Percentiles rank a stretch among this genome's conserved stretches.
Evolutionary conservation across 2,797 vertebrate genomes (phyloP).

Genomic region (Sebastes taczanowskii): DNA sequence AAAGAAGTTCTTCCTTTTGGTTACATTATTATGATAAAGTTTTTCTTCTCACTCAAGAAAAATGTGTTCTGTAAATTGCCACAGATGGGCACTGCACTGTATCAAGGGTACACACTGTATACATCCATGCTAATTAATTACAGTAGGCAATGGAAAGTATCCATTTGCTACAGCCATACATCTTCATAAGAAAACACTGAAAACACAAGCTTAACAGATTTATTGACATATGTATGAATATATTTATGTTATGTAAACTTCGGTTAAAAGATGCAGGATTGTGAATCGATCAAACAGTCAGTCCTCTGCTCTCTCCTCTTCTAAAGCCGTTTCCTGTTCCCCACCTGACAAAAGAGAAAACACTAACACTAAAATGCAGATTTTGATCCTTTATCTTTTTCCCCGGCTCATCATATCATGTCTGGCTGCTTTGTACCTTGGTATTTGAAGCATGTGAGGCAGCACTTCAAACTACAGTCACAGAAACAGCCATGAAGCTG

Average conservation of each 20-base stretch:
- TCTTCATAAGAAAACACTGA: neutral
- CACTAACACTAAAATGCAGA: neutral
- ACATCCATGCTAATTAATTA: neutral
- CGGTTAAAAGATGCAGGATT: neutral
- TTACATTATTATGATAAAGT: neutral
- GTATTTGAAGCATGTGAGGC: neutral
- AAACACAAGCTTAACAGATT: neutral
- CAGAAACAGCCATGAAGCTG: neutral
- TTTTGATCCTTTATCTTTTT: neutral
- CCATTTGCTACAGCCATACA: neutral
- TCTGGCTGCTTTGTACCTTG: neutral
- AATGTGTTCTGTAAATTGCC: neutral
- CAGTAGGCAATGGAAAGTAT: neutral
- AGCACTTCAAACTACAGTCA: neutral
- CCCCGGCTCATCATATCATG: neutral
- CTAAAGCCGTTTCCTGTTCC: neutral
- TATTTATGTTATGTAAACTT: neutral
- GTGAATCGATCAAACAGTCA: neutral
- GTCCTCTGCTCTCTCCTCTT: neutral
- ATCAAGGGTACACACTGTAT: neutral
- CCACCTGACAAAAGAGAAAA: constrained; percentile 16
- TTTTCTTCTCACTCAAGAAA: neutral
- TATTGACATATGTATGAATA: neutral
- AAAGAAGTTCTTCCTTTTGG: too few relatives aligned
- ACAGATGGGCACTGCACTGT: neutral